A percentile compares a stretch with the other conserved stretches of the same genome.
Evolutionary conservation across 2,888 invertebrate species (phyloP).

Genomic region (Drosophila histrio): DNA sequence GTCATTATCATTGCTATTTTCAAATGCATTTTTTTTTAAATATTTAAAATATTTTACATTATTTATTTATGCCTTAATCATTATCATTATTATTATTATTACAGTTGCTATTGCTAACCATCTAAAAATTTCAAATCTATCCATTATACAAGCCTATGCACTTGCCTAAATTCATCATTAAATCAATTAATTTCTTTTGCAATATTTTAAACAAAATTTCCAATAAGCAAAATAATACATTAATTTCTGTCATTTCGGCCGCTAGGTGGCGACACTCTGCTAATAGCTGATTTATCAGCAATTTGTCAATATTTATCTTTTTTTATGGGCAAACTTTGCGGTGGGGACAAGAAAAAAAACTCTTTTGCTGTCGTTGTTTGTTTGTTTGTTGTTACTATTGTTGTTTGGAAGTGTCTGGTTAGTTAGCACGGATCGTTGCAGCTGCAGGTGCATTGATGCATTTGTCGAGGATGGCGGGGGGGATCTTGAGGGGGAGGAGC

Average conservation of each 20-base stretch:
- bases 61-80: too few species aligned
- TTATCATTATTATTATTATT: too few species aligned
- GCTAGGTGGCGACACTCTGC: slow-evolving; percentile 40
- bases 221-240: not conserved
- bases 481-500: not conserved
- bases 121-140: too few species aligned
- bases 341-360: slow-evolving; percentile 24
- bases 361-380: slow-evolving; percentile 11
- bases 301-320: slow-evolving; percentile 46
- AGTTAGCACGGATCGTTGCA: slow-evolving; percentile 36
- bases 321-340: slow-evolving; percentile 28
- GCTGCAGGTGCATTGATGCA: slow-evolving; percentile 45
- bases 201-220: not conserved
- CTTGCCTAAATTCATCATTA: too few species aligned
- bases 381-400: slow-evolving; percentile 2
- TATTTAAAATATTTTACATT: too few species aligned
- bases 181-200: too few species aligned
- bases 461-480: not conserved
- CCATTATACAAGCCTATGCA: too few species aligned
- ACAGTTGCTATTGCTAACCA: too few species aligned
- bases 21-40: too few species aligned
- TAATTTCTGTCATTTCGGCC: not conserved
- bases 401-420: slow-evolving; percentile 20
- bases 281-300: slow-evolving; percentile 38
- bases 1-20: too few species aligned